Evolutionary conservation across 2,113 vertebrate genomes (phyloP).

Genomic region (Okapia johnstoni): DNA sequence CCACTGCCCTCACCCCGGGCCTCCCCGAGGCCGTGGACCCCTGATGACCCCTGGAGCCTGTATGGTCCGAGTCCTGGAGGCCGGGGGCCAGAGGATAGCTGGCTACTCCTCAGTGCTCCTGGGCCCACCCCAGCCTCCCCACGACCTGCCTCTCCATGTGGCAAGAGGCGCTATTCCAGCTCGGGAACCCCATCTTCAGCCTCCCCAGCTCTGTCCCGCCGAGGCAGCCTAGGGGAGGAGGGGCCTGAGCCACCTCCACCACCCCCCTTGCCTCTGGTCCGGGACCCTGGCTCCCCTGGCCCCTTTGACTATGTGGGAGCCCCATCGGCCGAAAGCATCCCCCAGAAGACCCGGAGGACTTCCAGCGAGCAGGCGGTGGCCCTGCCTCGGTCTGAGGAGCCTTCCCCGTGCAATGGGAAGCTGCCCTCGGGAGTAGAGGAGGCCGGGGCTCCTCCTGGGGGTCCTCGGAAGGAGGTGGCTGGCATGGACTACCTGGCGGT

Average conservation of each 20-base stretch:
- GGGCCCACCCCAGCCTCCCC: conserved; percentile 78
- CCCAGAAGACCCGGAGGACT: conserved; percentile 92
- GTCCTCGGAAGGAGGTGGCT: conserved; percentile 81
- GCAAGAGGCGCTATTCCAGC: conserved; percentile 87
- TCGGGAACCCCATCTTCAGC: conserved; percentile 74
- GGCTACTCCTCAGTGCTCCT: conserved; percentile 74
- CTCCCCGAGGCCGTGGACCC: conserved; percentile 76
- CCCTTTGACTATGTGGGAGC: conserved; percentile 67
- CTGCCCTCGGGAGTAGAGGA: conserved; percentile 63
- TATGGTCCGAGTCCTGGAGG: conserved; percentile 68
- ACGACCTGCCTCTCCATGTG: conserved; percentile 88
- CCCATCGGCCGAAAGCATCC: conserved; percentile 83
- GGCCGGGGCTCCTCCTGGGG: conserved; percentile 72
- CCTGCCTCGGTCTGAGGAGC: conserved; percentile 70
- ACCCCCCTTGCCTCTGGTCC: conserved; percentile 70
- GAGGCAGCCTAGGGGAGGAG: conserved; percentile 90
- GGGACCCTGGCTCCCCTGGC: conserved; percentile 67
- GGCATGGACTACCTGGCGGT: conserved; percentile 94
- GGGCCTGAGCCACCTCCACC: conserved; percentile 73
- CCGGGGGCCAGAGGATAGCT: conserved; percentile 72
- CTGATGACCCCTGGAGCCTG: conserved; percentile 66
- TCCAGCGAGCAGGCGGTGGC: conserved; percentile 86
- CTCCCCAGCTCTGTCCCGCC: conserved; percentile 86
- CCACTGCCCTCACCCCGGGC: conserved; percentile 79
- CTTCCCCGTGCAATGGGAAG: conserved; percentile 70